Evolutionary conservation across 2,888 invertebrate genomes (phyloP).

Genomic region (Lasius fuliginosus): DNA sequence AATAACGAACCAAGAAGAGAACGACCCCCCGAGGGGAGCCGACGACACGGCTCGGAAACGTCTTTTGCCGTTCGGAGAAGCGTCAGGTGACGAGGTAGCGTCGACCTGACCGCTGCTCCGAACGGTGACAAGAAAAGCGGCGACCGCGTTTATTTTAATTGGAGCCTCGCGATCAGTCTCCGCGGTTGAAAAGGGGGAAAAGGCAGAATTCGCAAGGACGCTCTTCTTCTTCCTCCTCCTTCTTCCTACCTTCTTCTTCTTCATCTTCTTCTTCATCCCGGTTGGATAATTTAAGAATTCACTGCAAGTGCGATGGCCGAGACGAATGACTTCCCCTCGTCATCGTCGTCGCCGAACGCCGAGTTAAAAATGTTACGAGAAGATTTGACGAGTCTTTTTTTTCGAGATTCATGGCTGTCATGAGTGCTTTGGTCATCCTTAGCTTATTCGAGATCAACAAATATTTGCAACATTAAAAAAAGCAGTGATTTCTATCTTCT

Average conservation of each 20-base stretch:
- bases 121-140: slow-evolving; percentile 77
- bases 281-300: slow-evolving; percentile 76
- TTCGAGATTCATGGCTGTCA: slow-evolving; percentile 14
- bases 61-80: slow-evolving; percentile 9
- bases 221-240: slow-evolving; percentile 64
- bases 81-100: slow-evolving; percentile 67
- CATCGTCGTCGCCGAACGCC: slow-evolving; percentile 57
- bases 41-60: slow-evolving; percentile 11
- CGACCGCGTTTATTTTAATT: slow-evolving; percentile 78
- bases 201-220: slow-evolving; percentile 69
- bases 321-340: slow-evolving; percentile 73
- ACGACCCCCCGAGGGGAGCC: slow-evolving; percentile 2
- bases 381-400: slow-evolving; percentile 2
- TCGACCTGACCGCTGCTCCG: slow-evolving; percentile 55
- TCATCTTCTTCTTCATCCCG: slow-evolving; percentile 20
- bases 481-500: background rate
- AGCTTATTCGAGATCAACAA: background rate
- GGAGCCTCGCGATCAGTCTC: slow-evolving; percentile 66
- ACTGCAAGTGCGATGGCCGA: slow-evolving; percentile 72
- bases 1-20: slow-evolving; percentile 48
- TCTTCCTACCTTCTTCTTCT: background rate
- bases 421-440: background rate
- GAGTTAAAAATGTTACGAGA: slow-evolving; percentile 33
- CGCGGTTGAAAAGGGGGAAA: slow-evolving; percentile 29
- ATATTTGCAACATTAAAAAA: slow-evolving; percentile 2